A percentile compares a stretch with the other conserved stretches of the same genome.
Conservation (phyloP, 2,797 vertebrate species). For the Coccyzus lansbergi region DNA sequence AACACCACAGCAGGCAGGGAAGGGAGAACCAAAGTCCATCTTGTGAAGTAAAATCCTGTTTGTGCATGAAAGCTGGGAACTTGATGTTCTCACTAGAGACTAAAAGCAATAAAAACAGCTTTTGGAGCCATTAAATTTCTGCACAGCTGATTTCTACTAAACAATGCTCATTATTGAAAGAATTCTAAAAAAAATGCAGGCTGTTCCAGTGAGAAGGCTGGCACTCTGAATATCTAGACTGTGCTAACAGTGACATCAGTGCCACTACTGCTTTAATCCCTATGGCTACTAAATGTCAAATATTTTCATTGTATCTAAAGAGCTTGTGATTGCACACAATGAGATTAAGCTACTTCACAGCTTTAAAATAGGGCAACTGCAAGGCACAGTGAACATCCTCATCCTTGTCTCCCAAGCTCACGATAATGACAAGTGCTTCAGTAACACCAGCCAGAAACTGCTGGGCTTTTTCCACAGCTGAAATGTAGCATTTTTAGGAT, state of each 20-base stretch:
- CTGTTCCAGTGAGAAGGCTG: slow-evolving; percentile 48
- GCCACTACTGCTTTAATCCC: slow-evolving; percentile 51
- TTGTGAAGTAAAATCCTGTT: slow-evolving; percentile 48
- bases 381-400: rapidly evolving
- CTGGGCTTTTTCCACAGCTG: background rate
- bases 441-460: background rate
- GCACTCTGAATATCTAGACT: slow-evolving; percentile 15
- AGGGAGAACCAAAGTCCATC: background rate
- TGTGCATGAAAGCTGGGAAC: slow-evolving; percentile 50
- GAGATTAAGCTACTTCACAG: background rate
- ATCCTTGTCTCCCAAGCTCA: background rate
- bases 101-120: slow-evolving; percentile 70
- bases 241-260: slow-evolving; percentile 43
- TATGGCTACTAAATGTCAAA: slow-evolving; percentile 46
- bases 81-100: slow-evolving; percentile 71
- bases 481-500: background rate
- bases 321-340: rapidly evolving
- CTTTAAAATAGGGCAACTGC: background rate
- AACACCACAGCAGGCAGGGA: background rate
- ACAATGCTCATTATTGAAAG: slow-evolving; percentile 76
- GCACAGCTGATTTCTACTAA: slow-evolving; percentile 72
- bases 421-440: background rate
- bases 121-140: slow-evolving; percentile 74
- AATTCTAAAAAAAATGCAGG: slow-evolving; percentile 35
- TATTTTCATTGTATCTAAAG: slow-evolving; percentile 10